Evolutionary conservation across 2,113 vertebrate species (phyloP).

Genomic region (Lepisosteus oculatus): DNA sequence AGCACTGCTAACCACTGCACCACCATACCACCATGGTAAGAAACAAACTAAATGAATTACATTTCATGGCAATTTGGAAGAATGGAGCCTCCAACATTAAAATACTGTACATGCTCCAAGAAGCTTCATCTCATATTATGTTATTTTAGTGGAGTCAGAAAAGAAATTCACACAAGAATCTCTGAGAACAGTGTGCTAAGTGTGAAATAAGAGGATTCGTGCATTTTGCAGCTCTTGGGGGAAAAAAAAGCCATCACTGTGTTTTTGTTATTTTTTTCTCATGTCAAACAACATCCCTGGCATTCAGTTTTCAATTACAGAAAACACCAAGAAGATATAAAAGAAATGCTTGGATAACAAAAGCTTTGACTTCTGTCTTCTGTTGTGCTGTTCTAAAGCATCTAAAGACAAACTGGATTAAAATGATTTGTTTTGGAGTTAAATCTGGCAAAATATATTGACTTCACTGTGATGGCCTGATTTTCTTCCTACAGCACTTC

Average conservation of each 20-base stretch:
- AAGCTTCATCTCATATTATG: conserved; percentile 39
- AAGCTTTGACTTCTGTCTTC: neutral
- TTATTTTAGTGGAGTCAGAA: conserved; percentile 44
- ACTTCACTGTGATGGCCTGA: too few relatives aligned
- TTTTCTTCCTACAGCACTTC: too few relatives aligned
- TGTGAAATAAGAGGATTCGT: conserved; percentile 52
- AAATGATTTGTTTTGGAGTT: too few relatives aligned
- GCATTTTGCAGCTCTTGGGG: conserved; percentile 34
- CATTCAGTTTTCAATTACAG: conserved; percentile 63
- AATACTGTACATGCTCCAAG: conserved; percentile 41
- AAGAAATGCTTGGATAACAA: conserved; percentile 35
- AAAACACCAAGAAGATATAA: conserved; percentile 46
- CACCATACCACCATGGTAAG: too few relatives aligned
- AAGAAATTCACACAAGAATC: conserved; percentile 40
- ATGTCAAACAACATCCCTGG: conserved; percentile 24
- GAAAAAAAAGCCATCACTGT: conserved; percentile 52
- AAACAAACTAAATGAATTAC: too few relatives aligned
- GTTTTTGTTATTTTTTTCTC: conserved; percentile 33
- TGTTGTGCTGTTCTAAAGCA: neutral
- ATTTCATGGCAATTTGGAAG: conserved; percentile 53
- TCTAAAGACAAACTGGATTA: neutral
- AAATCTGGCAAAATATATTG: too few relatives aligned
- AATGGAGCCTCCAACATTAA: conserved; percentile 37
- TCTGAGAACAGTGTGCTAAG: conserved; percentile 36
- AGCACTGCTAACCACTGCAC: too few relatives aligned